Conservation (phyloP, 2,113 vertebrate genomes). For the Drymodes brunneopygia region DNA sequence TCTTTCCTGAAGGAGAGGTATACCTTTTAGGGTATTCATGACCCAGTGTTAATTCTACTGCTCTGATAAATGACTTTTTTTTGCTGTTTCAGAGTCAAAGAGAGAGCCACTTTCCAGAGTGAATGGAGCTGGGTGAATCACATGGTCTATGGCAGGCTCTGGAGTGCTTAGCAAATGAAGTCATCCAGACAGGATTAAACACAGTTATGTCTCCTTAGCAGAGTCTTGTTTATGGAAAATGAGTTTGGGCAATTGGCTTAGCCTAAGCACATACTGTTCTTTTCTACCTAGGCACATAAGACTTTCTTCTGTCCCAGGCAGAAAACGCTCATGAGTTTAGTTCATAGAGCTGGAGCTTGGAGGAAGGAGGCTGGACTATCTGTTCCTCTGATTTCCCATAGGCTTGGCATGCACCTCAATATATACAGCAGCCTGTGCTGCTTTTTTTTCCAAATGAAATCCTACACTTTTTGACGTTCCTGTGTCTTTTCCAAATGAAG, state of each 20-base stretch:
- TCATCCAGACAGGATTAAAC: slow-evolving; percentile 68
- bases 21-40: not conserved
- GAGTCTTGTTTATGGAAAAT: slow-evolving; percentile 74
- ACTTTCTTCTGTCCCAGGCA: slow-evolving; percentile 48
- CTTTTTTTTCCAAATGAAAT: not conserved
- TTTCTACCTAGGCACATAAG: slow-evolving; percentile 19
- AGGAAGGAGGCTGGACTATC: not conserved
- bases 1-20: not conserved
- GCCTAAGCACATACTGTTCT: slow-evolving; percentile 60
- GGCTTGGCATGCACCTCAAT: not conserved
- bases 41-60: not conserved
- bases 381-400: slow-evolving; percentile 44
- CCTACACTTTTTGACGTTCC: not conserved
- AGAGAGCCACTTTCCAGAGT: slow-evolving; percentile 18
- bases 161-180: slow-evolving; percentile 70
- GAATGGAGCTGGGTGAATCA: slow-evolving; percentile 47
- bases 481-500: slow-evolving; percentile 29
- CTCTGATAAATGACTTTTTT: slow-evolving; percentile 40
- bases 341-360: not conserved
- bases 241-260: slow-evolving; percentile 53
- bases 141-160: slow-evolving; percentile 31
- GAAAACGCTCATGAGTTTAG: slow-evolving; percentile 35
- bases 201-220: slow-evolving; percentile 62
- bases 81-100: slow-evolving; percentile 33
- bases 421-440: not conserved